Evolutionary conservation across 2,888 invertebrate genomes (phyloP).

Genomic region (Malacosoma neustria): DNA sequence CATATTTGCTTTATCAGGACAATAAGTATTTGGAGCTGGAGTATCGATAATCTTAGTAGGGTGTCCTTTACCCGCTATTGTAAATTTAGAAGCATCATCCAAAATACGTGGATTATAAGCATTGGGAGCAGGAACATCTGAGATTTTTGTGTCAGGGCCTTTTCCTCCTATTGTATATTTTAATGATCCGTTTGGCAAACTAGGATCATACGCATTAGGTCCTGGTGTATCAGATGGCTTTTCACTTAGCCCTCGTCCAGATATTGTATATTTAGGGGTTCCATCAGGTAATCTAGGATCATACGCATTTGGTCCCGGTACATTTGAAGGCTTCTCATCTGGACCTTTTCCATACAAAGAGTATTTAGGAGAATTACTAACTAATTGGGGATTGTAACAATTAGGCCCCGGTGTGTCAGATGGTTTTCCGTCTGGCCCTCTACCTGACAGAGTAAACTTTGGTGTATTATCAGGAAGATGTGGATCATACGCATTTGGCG

Average conservation of each 20-base stretch:
- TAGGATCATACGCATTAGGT: constrained; percentile 72
- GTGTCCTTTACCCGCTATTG: constrained; percentile 78
- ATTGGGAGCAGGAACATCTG: constrained; percentile 76
- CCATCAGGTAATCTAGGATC: constrained; percentile 70
- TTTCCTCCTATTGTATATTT: constrained; percentile 80
- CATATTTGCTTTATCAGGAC: constrained; percentile 55
- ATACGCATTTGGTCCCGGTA: constrained; percentile 76
- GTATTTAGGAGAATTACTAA: constrained; percentile 76
- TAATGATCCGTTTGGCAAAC: constrained; percentile 54
- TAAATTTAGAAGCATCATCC: constrained; percentile 72
- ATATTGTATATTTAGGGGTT: constrained; percentile 76
- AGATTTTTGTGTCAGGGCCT: constrained; percentile 69
- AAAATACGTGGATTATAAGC: constrained; percentile 61
- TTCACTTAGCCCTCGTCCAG: constrained; percentile 63
- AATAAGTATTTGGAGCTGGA: constrained; percentile 76
- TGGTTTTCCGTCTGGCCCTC: constrained; percentile 55
- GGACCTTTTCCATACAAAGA: constrained; percentile 79
- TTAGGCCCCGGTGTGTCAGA: constrained; percentile 76
- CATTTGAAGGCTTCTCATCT: constrained; percentile 34
- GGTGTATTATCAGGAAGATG: constrained; percentile 72
- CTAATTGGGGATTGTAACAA: constrained; percentile 63
- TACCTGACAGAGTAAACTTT: constrained; percentile 78
- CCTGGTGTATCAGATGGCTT: constrained; percentile 71
- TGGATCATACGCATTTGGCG: constrained; percentile 66
- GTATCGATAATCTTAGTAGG: constrained; percentile 71